Conservation (phyloP, 2,888 invertebrate genomes). For the Beris chalybata region DNA sequence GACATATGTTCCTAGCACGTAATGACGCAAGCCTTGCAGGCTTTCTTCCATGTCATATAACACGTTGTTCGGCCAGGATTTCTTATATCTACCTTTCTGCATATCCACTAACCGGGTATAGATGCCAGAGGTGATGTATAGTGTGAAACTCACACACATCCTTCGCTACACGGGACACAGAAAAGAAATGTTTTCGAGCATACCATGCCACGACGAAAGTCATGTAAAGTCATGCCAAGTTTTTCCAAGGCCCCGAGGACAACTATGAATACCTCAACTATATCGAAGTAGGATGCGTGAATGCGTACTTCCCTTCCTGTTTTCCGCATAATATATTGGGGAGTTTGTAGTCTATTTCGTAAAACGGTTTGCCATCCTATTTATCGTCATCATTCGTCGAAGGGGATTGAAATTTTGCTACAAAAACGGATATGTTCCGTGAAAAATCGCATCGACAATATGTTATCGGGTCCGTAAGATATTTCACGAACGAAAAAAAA, state of each 20-base stretch:
- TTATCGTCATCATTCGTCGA: background rate
- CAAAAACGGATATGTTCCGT: constrained; percentile 27
- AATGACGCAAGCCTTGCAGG: constrained; percentile 34
- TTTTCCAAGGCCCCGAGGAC: constrained; percentile 19
- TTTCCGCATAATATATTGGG: constrained; percentile 10
- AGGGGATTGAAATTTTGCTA: background rate
- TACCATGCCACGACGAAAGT: constrained; percentile 6
- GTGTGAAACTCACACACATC: too few relatives aligned
- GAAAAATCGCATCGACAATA: constrained; percentile 25
- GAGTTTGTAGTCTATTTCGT: background rate
- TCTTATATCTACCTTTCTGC: too few relatives aligned
- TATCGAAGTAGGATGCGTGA: constrained; percentile 22
- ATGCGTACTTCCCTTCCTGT: constrained; percentile 21
- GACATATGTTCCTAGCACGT: constrained; percentile 32
- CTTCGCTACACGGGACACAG: too few relatives aligned
- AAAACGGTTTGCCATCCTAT: constrained; percentile 4
- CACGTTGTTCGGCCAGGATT: too few relatives aligned
- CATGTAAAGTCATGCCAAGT: constrained; percentile 16
- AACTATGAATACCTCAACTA: constrained; percentile 9
- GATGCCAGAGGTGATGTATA: too few relatives aligned
- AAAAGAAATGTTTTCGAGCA: too few relatives aligned
- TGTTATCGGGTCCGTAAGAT: constrained; percentile 3
- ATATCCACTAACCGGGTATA: too few relatives aligned
- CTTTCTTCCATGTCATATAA: constrained; percentile 10
- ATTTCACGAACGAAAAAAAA: background rate